These are phyloP conservation scores for Lepus oiostolus DNA, from an alignment of 2,797 vertebrate genomes.

Conservation along the genomic window DNA sequence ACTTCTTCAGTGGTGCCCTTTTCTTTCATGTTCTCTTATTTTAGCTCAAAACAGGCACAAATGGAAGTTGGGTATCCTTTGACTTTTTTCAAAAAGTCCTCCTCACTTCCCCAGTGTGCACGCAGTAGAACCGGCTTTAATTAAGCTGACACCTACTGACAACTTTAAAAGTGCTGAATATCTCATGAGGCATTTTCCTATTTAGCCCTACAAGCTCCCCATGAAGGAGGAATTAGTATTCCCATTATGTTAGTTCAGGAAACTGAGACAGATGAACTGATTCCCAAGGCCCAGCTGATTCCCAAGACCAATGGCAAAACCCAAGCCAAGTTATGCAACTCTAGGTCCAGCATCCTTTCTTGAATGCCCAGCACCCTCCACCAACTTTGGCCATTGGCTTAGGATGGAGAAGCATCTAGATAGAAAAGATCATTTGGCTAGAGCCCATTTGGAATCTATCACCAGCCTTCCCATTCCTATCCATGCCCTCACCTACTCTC, in stretches of 20 bases:
- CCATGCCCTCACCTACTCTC: rapidly evolving
- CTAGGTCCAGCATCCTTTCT: background rate
- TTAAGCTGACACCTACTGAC: background rate
- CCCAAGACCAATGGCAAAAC: background rate
- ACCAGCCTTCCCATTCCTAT: too few relatives aligned
- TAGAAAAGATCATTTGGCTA: rapidly evolving
- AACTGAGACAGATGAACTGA: background rate
- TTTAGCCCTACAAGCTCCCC: background rate
- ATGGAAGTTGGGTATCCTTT: background rate
- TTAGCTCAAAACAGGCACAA: background rate
- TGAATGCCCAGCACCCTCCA: background rate
- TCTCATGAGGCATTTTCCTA: background rate
- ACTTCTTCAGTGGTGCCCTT: background rate
- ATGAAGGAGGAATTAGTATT: background rate
- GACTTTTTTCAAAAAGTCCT: background rate
- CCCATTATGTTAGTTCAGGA: background rate
- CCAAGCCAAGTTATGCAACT: background rate
- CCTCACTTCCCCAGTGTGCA: background rate
- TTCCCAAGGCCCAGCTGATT: background rate
- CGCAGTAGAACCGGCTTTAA: background rate
- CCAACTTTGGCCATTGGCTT: background rate
- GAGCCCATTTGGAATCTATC: background rate
- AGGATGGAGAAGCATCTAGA: background rate
- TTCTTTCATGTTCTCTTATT: constrained; percentile 9
- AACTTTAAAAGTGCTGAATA: background rate